Percentiles rank a stretch among this genome's conserved stretches.
Conservation (phyloP, 2,888 invertebrate genomes). For the Chromoteleia sp. region DNA sequence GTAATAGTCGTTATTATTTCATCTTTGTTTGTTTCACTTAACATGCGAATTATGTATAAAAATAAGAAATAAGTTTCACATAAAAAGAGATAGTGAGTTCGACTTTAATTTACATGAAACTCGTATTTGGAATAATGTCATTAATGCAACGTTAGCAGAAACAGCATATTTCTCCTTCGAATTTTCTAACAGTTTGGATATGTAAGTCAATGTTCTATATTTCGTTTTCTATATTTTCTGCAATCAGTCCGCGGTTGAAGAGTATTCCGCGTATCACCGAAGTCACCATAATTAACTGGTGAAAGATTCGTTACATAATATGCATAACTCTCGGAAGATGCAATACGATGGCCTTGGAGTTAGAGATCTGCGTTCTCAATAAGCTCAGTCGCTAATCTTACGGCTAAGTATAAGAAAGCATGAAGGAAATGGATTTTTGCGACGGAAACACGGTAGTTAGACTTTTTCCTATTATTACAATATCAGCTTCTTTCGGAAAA, state of each 20-base stretch:
- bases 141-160: not conserved
- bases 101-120: not conserved
- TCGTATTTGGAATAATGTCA: not conserved
- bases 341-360: slow-evolving; percentile 44
- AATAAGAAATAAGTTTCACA: too few species aligned
- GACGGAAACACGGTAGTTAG: slow-evolving; percentile 25
- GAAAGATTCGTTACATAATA: slow-evolving; percentile 39
- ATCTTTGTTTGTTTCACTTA: too few species aligned
- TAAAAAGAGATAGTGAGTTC: too few species aligned
- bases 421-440: slow-evolving; percentile 38
- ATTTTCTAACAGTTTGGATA: slow-evolving; percentile 29
- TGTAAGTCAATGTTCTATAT: slow-evolving; percentile 47
- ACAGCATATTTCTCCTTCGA: not conserved
- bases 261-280: slow-evolving; percentile 23
- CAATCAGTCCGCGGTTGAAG: slow-evolving; percentile 2
- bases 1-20: too few species aligned
- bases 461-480: slow-evolving; percentile 18
- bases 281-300: slow-evolving; percentile 42
- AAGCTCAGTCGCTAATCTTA: slow-evolving; percentile 28
- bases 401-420: slow-evolving; percentile 45
- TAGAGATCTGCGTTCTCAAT: slow-evolving; percentile 8
- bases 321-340: slow-evolving; percentile 51
- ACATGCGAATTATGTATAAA: too few species aligned
- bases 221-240: slow-evolving; percentile 24
- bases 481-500: slow-evolving; percentile 25